Evolutionary conservation across 1,140 invertebrate genomes (phyloP).

Genomic region (Calycopis cecrops): DNA sequence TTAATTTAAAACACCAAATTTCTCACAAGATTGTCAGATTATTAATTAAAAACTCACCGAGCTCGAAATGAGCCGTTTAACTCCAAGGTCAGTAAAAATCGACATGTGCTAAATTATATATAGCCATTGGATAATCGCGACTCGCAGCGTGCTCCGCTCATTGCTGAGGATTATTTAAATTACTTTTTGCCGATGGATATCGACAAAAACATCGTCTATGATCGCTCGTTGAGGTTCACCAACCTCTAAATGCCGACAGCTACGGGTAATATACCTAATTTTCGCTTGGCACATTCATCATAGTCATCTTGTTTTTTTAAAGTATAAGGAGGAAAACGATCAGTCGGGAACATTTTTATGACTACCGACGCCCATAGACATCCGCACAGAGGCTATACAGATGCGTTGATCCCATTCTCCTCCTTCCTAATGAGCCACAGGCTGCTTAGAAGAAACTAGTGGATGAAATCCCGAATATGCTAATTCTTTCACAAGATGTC

Average conservation of each 20-base stretch:
- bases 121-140: slow-evolving; percentile 29
- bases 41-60: slow-evolving; percentile 12
- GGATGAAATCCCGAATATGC: too few species aligned
- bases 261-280: slow-evolving; percentile 2
- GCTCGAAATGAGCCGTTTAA: slow-evolving; percentile 12
- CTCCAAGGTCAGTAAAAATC: slow-evolving; percentile 21
- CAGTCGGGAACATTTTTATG: too few species aligned
- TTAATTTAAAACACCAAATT: too few species aligned
- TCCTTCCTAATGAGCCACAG: too few species aligned
- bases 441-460: too few species aligned
- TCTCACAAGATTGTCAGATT: background rate
- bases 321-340: too few species aligned
- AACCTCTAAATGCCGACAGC: slow-evolving; percentile 57
- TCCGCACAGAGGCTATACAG: too few species aligned
- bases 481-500: too few species aligned
- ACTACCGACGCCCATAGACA: too few species aligned
- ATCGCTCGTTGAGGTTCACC: slow-evolving; percentile 50
- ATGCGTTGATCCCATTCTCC: too few species aligned
- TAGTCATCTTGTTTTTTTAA: too few species aligned
- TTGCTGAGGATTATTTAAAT: slow-evolving; percentile 51
- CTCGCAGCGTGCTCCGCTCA: slow-evolving; percentile 30
- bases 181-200: slow-evolving; percentile 40
- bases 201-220: slow-evolving; percentile 63
- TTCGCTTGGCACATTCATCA: background rate
- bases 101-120: slow-evolving; percentile 32